Evolutionary conservation across 1,140 invertebrate species (phyloP).

Genomic region (Rhyacophila brunnea): DNA sequence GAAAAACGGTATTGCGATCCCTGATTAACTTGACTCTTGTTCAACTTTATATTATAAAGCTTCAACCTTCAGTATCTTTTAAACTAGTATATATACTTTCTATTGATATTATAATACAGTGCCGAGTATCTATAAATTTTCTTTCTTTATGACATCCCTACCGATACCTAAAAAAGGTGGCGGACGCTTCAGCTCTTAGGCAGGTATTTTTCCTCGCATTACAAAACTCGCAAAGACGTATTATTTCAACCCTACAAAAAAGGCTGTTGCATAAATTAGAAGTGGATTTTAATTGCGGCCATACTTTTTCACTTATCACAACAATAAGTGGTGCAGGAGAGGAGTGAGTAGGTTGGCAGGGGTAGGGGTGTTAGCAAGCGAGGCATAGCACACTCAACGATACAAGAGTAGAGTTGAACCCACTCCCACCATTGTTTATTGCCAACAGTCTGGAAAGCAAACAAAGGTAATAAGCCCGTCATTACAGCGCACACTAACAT

Average conservation of each 20-base stretch:
- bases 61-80: too few species aligned
- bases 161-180: too few species aligned
- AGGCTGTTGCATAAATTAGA: constrained; percentile 21
- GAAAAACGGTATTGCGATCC: too few species aligned
- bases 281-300: constrained; percentile 27
- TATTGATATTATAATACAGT: too few species aligned
- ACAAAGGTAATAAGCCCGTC: constrained; percentile 28
- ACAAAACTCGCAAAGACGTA: too few species aligned
- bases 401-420: neutral
- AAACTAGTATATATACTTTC: too few species aligned
- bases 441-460: constrained; percentile 26
- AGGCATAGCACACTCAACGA: neutral
- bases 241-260: neutral
- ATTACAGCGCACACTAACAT: constrained; percentile 7
- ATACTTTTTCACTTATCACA: constrained; percentile 27
- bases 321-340: constrained; percentile 15
- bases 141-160: too few species aligned
- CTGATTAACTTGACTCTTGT: too few species aligned
- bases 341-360: neutral
- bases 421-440: constrained; percentile 22
- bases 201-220: too few species aligned
- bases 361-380: neutral
- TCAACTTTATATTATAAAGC: too few species aligned
- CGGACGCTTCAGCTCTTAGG: too few species aligned
- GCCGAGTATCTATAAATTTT: too few species aligned